phyloP scores from a whole-genome alignment of 1,140 invertebrate species.

The Euura saliciscinereae region DNA sequence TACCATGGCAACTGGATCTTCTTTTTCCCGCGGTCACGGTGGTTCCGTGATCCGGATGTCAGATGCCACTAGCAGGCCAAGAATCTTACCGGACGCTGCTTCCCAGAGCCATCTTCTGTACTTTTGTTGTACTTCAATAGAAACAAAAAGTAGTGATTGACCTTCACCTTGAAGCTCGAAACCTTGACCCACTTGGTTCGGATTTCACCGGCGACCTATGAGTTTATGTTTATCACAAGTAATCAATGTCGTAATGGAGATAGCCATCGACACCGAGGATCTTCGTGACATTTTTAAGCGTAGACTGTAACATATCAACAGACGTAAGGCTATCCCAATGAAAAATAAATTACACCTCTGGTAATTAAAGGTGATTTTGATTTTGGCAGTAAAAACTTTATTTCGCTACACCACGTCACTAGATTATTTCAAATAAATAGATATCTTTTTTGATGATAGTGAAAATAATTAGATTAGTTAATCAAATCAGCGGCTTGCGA shows the following conservation, averaged over 20 bases:
- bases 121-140: too few species aligned
- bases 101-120: too few species aligned
- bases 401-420: not conserved
- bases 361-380: not conserved
- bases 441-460: too few species aligned
- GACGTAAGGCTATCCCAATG: not conserved
- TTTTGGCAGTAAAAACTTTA: not conserved
- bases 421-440: not conserved
- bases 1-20: too few species aligned
- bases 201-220: not conserved
- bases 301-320: too few species aligned
- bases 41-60: too few species aligned
- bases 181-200: not conserved
- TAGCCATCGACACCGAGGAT: not conserved
- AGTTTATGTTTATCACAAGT: not conserved
- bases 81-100: too few species aligned
- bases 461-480: too few species aligned
- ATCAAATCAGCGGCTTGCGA: too few species aligned
- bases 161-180: not conserved
- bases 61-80: too few species aligned
- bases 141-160: not conserved
- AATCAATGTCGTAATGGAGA: not conserved
- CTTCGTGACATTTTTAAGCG: not conserved
- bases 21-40: too few species aligned
- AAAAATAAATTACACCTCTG: not conserved